phyloP scores from a whole-genome alignment of 2,888 invertebrate genomes.

The Azorinus chamasolen region DNA sequence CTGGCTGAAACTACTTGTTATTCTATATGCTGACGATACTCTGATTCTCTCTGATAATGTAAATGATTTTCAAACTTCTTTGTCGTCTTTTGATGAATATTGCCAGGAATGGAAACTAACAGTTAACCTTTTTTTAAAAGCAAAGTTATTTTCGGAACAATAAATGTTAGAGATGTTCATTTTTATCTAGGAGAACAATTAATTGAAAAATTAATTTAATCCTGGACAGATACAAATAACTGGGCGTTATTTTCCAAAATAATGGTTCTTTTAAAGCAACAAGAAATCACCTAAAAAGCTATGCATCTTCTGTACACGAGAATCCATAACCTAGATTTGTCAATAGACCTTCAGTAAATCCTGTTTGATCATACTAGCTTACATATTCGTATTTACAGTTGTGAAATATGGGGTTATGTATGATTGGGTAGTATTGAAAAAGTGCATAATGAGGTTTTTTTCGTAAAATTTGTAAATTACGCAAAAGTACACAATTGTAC shows the following conservation, averaged over 20 bases:
- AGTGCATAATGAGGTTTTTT: neutral
- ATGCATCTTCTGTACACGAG: neutral
- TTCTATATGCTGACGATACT: slow-evolving; percentile 17
- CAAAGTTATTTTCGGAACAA: slow-evolving; percentile 8
- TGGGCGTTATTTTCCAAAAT: slow-evolving; percentile 5
- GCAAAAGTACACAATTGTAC: slow-evolving; percentile 11
- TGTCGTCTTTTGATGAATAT: neutral
- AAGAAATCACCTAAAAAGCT: slow-evolving; percentile 17
- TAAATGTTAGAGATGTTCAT: neutral
- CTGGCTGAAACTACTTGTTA: slow-evolving; percentile 2
- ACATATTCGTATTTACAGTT: neutral
- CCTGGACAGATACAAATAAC: slow-evolving; percentile 4
- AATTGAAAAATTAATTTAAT: neutral
- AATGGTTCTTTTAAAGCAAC: neutral
- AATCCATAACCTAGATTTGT: slow-evolving; percentile 13
- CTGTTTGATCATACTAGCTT: slow-evolving; percentile 17
- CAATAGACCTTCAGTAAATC: slow-evolving; percentile 4
- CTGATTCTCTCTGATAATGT: neutral
- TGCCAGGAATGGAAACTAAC: slow-evolving; percentile 1
- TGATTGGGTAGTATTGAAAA: slow-evolving; percentile 3
- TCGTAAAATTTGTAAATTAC: too few relatives aligned
- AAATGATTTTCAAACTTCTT: neutral
- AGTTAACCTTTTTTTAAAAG: slow-evolving; percentile 8
- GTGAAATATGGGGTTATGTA: slow-evolving; percentile 10
- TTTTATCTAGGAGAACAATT: neutral